phyloP scores from a whole-genome alignment of 2,797 vertebrate species.

The Crocodylus rhombifer region DNA sequence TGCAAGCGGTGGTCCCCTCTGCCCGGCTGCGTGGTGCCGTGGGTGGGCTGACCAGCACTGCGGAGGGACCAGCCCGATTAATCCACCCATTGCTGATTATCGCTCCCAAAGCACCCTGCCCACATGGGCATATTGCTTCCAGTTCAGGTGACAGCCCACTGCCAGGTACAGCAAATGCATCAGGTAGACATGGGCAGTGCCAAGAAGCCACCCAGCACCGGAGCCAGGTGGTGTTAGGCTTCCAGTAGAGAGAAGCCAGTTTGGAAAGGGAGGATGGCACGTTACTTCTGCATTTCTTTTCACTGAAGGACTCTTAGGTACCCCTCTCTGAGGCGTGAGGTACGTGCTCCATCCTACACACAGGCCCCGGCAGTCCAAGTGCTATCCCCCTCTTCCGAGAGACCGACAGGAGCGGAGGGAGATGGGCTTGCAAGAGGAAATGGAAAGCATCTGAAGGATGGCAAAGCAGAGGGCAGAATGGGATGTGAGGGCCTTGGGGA shows the following conservation, averaged over 20 bases:
- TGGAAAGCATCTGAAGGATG: background rate
- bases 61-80: background rate
- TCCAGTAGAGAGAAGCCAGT: background rate
- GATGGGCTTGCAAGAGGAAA: background rate
- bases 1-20: background rate
- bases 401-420: background rate
- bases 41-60: background rate
- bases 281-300: background rate
- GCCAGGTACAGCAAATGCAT: too few relatives aligned
- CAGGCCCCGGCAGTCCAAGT: background rate
- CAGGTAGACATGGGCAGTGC: too few relatives aligned
- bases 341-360: background rate
- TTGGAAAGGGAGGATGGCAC: background rate
- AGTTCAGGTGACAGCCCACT: too few relatives aligned
- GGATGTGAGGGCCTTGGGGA: background rate
- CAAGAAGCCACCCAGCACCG: background rate
- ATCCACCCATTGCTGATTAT: too few relatives aligned
- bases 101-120: too few relatives aligned
- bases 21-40: background rate
- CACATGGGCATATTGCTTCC: too few relatives aligned
- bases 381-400: background rate
- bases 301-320: background rate
- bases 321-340: background rate
- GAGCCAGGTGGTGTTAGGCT: background rate
- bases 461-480: background rate